These are phyloP conservation scores for Camponotus pennsylvanicus DNA, from an alignment of 1,140 invertebrate species.

Conservation along the genomic window DNA sequence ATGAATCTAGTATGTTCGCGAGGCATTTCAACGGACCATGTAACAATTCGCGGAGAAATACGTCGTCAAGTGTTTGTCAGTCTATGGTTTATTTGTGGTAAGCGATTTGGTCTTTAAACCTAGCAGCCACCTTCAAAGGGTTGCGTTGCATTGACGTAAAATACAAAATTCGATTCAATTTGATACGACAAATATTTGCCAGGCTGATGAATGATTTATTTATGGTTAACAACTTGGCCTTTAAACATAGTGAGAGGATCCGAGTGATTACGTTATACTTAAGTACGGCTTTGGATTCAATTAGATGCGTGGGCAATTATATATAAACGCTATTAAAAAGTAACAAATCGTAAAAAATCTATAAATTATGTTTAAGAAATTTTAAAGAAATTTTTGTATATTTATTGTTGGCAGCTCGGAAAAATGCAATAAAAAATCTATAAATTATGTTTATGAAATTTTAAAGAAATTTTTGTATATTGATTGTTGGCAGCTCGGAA, in stretches of 20 bases:
- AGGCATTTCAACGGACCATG: not conserved
- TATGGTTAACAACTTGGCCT: conserved; percentile 1
- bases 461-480: too few species aligned
- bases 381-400: not conserved
- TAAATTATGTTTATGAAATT: too few species aligned
- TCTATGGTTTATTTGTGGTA: conserved; percentile 32
- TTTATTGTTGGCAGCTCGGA: not conserved
- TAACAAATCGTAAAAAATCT: not conserved
- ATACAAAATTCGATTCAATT: not conserved
- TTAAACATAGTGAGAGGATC: not conserved
- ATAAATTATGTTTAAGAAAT: not conserved
- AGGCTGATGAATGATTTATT: conserved; percentile 22
- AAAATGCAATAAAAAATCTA: too few species aligned
- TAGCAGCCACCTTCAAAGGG: not conserved
- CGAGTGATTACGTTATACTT: not conserved
- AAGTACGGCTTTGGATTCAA: not conserved
- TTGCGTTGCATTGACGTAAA: not conserved
- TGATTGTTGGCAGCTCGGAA: too few species aligned
- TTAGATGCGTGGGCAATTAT: not conserved
- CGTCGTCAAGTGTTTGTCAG: conserved; percentile 10
- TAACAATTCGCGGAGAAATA: conserved; percentile 9
- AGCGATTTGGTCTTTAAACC: not conserved
- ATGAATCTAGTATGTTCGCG: conserved; percentile 13
- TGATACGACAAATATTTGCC: not conserved
- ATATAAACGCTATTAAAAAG: not conserved